A percentile compares a stretch with the other conserved stretches of the same genome.
Evolutionary conservation across 2,113 vertebrate species (phyloP).

Genomic region (Myodes glareolus): DNA sequence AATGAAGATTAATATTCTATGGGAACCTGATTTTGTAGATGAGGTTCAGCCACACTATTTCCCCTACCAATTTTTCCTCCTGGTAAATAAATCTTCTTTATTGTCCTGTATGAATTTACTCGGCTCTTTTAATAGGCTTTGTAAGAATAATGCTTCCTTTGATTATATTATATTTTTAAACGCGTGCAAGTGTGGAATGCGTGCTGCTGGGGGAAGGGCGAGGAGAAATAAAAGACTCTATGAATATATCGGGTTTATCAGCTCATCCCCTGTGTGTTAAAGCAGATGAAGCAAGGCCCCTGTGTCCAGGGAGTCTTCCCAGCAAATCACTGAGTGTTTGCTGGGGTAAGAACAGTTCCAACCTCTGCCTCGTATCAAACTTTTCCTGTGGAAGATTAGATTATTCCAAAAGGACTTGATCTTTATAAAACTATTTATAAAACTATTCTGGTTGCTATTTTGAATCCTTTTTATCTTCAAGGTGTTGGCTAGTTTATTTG

Average conservation of each 20-base stretch:
- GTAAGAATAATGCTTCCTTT: slow-evolving; percentile 83
- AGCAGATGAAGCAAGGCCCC: background rate
- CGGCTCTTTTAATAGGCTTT: slow-evolving; percentile 85
- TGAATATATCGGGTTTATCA: slow-evolving; percentile 57
- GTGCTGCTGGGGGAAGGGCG: background rate
- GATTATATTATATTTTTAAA: slow-evolving; percentile 80
- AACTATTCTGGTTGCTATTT: slow-evolving; percentile 34
- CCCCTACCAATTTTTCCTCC: slow-evolving; percentile 81
- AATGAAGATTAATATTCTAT: slow-evolving; percentile 84
- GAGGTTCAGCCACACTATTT: slow-evolving; percentile 75
- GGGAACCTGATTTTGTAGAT: slow-evolving; percentile 82
- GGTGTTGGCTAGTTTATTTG: slow-evolving; percentile 45
- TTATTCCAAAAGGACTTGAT: slow-evolving; percentile 55
- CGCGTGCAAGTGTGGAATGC: slow-evolving; percentile 59
- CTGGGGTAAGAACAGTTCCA: slow-evolving; percentile 39
- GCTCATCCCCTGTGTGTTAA: slow-evolving; percentile 23
- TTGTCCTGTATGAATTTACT: slow-evolving; percentile 86
- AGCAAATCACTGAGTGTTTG: slow-evolving; percentile 55
- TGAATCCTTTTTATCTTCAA: slow-evolving; percentile 60
- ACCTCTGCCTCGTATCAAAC: background rate
- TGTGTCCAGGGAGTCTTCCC: background rate
- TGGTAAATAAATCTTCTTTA: slow-evolving; percentile 88
- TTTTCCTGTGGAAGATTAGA: slow-evolving; percentile 49
- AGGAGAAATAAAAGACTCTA: background rate
- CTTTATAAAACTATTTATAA: slow-evolving; percentile 54